Percentiles rank a stretch among this genome's conserved stretches.
These are phyloP conservation scores for Galerucella nymphaeae DNA, from an alignment of 2,888 invertebrate genomes.

Conservation along the genomic window DNA sequence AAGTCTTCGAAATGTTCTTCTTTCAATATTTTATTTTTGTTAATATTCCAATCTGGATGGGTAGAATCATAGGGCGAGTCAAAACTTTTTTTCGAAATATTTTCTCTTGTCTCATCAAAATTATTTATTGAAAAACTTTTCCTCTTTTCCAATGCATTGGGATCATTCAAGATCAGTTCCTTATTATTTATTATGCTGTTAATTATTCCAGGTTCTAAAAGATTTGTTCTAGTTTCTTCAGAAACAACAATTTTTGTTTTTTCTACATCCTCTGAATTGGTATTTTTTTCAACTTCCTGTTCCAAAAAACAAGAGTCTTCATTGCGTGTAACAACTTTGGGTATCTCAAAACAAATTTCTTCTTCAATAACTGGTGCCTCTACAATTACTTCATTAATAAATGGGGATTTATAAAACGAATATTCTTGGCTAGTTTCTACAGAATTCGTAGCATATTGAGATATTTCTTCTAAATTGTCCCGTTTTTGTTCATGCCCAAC, in stretches of 20 bases:
- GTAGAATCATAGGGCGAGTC: not conserved
- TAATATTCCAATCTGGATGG: not conserved
- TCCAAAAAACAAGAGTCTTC: not conserved
- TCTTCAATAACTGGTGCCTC: not conserved
- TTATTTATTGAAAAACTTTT: not conserved
- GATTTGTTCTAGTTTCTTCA: not conserved
- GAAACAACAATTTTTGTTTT: not conserved
- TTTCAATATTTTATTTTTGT: not conserved
- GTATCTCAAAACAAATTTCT: not conserved
- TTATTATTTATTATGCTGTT: conserved; percentile 5
- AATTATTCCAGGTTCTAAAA: conserved; percentile 2
- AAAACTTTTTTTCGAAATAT: not conserved
- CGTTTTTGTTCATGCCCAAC: conserved; percentile 1
- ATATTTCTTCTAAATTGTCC: not conserved
- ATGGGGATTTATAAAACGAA: not conserved
- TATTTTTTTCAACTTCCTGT: not conserved
- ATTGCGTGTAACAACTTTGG: not conserved
- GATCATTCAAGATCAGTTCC: not conserved
- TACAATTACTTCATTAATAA: conserved; percentile 5
- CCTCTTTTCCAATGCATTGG: not conserved
- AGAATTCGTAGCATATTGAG: not conserved
- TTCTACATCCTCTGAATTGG: not conserved
- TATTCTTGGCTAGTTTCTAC: not conserved
- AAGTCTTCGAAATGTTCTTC: not conserved
- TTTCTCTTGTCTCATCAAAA: not conserved